These are phyloP conservation scores for Paraplagusia blochii DNA, from an alignment of 2,113 vertebrate species.

Conservation along the genomic window DNA sequence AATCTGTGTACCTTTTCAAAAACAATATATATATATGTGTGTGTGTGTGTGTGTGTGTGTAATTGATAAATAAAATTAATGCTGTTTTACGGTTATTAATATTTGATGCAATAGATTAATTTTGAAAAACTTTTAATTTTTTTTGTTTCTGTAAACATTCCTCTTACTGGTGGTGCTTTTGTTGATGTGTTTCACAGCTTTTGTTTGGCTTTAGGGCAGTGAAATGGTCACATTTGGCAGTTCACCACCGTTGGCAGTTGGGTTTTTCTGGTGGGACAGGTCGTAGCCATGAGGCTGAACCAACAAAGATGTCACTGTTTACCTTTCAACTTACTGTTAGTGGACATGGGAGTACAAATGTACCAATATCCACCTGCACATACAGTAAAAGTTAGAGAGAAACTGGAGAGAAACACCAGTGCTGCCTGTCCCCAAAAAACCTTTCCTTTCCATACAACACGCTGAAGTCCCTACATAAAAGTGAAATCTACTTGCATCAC, in stretches of 20 bases:
- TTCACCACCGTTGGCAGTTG: conserved; percentile 24
- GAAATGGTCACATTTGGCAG: not conserved
- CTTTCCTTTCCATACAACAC: not conserved
- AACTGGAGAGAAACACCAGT: not conserved
- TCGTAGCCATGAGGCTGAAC: conserved; percentile 10
- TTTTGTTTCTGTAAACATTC: too few species aligned
- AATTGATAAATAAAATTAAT: too few species aligned
- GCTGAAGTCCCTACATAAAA: not conserved
- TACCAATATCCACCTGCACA: conserved; percentile 3
- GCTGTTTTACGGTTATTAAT: too few species aligned
- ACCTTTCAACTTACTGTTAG: conserved; percentile 32
- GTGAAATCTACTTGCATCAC: not conserved
- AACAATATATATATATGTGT: too few species aligned
- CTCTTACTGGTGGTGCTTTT: not conserved
- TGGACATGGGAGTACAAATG: conserved; percentile 22
- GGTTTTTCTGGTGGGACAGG: conserved; percentile 43
- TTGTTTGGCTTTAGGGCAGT: conserved; percentile 1
- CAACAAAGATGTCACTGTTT: conserved; percentile 39
- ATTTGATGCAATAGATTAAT: too few species aligned
- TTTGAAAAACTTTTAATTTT: too few species aligned
- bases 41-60: too few species aligned
- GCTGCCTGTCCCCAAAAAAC: too few species aligned
- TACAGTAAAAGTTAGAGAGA: too few species aligned
- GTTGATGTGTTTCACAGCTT: conserved; percentile 1
- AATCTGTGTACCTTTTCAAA: too few species aligned